phyloP scores from a whole-genome alignment of 2,797 vertebrate genomes.

The Ptychobarbus kaznakovi region DNA sequence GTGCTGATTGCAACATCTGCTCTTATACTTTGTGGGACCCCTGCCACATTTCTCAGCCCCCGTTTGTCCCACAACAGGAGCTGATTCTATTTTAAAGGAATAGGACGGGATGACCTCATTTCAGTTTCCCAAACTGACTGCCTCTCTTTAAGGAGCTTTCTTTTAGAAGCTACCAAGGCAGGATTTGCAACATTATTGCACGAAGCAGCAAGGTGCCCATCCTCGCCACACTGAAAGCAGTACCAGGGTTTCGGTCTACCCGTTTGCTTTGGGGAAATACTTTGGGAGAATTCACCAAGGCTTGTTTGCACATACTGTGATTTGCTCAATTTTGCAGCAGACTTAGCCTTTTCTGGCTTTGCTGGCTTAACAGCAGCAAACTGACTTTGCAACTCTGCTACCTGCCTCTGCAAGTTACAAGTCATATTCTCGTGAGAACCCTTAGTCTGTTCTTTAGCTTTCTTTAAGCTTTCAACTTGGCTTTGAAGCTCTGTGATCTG shows the following conservation, averaged over 20 bases:
- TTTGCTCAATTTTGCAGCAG: not conserved
- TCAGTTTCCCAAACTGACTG: not conserved
- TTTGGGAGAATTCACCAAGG: not conserved
- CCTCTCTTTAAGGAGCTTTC: conserved; percentile 32
- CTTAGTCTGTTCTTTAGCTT: not conserved
- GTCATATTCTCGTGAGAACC: not conserved
- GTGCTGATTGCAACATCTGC: too few species aligned
- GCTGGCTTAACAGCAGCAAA: not conserved
- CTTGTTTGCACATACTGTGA: not conserved
- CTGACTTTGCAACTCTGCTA: not conserved
- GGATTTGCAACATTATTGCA: conserved; percentile 32
- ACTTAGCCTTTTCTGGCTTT: not conserved
- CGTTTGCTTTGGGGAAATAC: not conserved
- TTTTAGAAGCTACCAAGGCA: conserved; percentile 28
- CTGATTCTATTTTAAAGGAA: conserved; percentile 31
- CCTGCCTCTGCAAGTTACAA: not conserved
- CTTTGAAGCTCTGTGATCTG: not conserved
- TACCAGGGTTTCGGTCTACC: conserved; percentile 47
- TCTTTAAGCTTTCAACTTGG: not conserved
- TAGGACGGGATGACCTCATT: not conserved
- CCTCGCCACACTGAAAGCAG: conserved; percentile 43
- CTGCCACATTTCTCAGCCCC: not conserved
- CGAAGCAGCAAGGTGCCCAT: conserved; percentile 18
- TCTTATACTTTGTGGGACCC: not conserved
- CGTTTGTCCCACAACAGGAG: conserved; percentile 10